phyloP scores from a whole-genome alignment of 2,888 invertebrate genomes.

The Zootermopsis nevadensis region DNA sequence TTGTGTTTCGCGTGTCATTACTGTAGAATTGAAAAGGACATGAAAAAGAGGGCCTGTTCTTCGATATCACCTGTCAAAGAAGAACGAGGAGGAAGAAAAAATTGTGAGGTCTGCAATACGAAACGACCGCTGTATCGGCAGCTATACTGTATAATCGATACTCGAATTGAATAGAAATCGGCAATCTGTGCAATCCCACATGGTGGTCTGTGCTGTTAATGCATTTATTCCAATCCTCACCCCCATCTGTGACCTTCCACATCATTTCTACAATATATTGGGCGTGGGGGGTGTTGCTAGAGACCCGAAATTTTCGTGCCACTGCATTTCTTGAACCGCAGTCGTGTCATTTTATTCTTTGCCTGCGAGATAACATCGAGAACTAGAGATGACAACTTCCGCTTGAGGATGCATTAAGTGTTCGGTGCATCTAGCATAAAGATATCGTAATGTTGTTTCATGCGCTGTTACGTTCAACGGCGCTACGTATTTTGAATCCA shows the following conservation, averaged over 20 bases:
- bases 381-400: neutral
- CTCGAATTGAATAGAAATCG: constrained; percentile 40
- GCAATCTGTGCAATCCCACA: constrained; percentile 32
- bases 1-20: constrained; percentile 27
- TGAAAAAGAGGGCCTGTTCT: constrained; percentile 18
- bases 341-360: neutral
- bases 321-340: neutral
- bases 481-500: too few species aligned
- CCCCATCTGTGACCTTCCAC: constrained; percentile 1
- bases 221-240: constrained; percentile 34
- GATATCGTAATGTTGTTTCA: too few species aligned
- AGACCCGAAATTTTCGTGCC: neutral
- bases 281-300: neutral
- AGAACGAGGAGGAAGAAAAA: constrained; percentile 21
- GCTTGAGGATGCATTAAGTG: neutral
- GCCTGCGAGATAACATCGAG: neutral
- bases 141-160: constrained; percentile 41
- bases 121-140: constrained; percentile 37
- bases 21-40: constrained; percentile 18
- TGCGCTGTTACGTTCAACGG: too few species aligned
- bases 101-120: constrained; percentile 30
- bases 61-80: constrained; percentile 43
- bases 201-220: constrained; percentile 23
- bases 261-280: constrained; percentile 19
- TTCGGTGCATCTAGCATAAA: neutral